These are phyloP conservation scores for Rhinolophus ferrumequinum DNA, from an alignment of 2,113 vertebrate genomes.

Conservation along the genomic window DNA sequence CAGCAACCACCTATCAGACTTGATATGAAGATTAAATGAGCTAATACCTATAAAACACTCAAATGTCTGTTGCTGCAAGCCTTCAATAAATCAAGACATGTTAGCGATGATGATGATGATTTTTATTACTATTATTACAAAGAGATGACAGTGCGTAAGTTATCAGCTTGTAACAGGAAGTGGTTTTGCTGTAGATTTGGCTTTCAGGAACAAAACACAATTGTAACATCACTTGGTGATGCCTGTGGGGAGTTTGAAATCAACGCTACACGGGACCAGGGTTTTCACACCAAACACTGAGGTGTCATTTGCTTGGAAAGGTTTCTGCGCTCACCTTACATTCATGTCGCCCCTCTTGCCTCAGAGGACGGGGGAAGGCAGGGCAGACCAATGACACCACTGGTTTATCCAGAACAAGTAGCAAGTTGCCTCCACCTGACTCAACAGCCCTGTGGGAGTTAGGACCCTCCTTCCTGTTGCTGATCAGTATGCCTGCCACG, in stretches of 20 bases:
- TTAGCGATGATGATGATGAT: background rate
- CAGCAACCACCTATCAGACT: background rate
- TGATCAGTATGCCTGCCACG: background rate
- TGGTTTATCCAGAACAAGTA: background rate
- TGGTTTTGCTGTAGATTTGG: background rate
- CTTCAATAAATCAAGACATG: background rate
- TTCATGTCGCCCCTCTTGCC: background rate
- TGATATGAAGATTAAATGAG: background rate
- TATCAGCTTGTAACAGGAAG: background rate
- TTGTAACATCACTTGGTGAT: background rate
- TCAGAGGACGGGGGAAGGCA: background rate
- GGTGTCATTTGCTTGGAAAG: background rate
- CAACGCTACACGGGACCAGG: background rate
- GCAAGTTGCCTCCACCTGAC: rapidly evolving
- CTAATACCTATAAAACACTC: background rate
- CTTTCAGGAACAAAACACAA: background rate
- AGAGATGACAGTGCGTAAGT: background rate
- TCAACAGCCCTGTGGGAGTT: rapidly evolving
- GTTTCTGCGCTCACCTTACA: background rate
- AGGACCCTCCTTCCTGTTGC: background rate
- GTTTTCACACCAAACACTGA: background rate
- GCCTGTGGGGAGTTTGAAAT: background rate
- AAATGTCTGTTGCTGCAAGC: background rate
- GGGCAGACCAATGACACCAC: too few species aligned
- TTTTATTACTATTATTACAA: background rate